Evolutionary conservation across 2,888 invertebrate species (phyloP), one percentile per base, ranked within the genome.

Genomic region (Disparrhopalites patrizii): DNA sequence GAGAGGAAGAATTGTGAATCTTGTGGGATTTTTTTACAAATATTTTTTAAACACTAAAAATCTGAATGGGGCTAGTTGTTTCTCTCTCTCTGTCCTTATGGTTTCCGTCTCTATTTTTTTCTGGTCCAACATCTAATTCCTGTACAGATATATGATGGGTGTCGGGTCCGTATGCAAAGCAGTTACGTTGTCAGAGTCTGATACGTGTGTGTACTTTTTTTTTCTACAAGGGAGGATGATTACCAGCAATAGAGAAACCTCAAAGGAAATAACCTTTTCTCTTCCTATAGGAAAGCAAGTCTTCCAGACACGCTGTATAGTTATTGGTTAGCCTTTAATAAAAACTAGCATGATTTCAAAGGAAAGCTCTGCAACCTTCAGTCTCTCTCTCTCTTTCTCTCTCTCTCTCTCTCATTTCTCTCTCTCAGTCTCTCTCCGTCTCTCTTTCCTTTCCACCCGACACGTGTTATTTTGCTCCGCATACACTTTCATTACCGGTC

Each of bases 61-160:
- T 30, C 30, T 55, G 31, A 55, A 55, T 55, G 55, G 31, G 55
- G 30, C 55, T 31, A 31, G 55, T 55, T 55, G 30, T 55, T 55
- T 10, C 18, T 10, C 40, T 3, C 18, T 18, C 13, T 40, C 13
- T 40, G 15, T 40, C 18, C 18, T 36, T 36, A 10, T 36, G 7
- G 15, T 36, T 36, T 10, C 36, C 15, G 15, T 15, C 7, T 36
- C 7, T 7, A 7, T 18, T 40, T 40, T 10, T 40, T 13, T 3
- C 18, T 7, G 13, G 4, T 18, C 18, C 4, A 4, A 18, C 18
- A 13, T 7, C 5, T 40, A 15, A 18, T 4, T n/a, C n/a, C n/a
- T n/a, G n/a, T n/a, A n/a, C n/a, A 18, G 40, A 40, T 40, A 40
- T 3, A 18, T 7, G n/a, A n/a, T n/a, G n/a, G n/a, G n/a, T n/a